Percentiles rank a stretch among this genome's conserved stretches.
Conservation (phyloP, 2,797 vertebrate genomes). For the Sebastes oblongus region DNA sequence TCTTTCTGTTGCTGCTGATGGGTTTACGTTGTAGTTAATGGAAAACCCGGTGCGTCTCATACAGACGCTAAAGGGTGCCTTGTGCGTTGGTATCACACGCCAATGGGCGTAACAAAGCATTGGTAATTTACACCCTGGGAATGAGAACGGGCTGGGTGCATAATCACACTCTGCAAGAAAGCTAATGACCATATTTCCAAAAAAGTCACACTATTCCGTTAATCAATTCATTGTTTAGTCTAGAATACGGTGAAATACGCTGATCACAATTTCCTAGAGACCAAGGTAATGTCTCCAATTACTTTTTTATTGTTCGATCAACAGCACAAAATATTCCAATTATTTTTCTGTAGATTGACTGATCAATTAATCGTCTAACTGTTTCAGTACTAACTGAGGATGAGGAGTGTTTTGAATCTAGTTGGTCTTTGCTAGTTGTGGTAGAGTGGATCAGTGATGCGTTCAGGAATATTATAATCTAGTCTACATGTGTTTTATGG, state of each 20-base stretch:
- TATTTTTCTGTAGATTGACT: background rate
- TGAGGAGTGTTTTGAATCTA: background rate
- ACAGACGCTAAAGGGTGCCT: no score
- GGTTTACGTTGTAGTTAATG: rapidly evolving
- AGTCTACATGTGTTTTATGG: background rate
- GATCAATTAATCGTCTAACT: background rate
- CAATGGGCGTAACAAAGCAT: no score
- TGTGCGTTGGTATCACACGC: no score
- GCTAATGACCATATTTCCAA: background rate
- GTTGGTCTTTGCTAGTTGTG: background rate
- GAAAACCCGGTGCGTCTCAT: no score
- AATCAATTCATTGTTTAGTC: background rate
- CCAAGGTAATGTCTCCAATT: background rate
- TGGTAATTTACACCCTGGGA: no score
- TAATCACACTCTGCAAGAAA: background rate
- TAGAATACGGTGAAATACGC: background rate
- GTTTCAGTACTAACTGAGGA: background rate
- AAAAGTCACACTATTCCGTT: background rate
- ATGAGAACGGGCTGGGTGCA: no score
- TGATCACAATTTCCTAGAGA: background rate
- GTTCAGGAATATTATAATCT: background rate
- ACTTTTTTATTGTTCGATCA: background rate
- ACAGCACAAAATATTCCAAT: background rate
- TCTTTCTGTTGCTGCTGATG: no score
- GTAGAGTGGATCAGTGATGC: background rate